Conservation (phyloP, 1,140 invertebrate species). For the Acromyrmex echinatior region DNA sequence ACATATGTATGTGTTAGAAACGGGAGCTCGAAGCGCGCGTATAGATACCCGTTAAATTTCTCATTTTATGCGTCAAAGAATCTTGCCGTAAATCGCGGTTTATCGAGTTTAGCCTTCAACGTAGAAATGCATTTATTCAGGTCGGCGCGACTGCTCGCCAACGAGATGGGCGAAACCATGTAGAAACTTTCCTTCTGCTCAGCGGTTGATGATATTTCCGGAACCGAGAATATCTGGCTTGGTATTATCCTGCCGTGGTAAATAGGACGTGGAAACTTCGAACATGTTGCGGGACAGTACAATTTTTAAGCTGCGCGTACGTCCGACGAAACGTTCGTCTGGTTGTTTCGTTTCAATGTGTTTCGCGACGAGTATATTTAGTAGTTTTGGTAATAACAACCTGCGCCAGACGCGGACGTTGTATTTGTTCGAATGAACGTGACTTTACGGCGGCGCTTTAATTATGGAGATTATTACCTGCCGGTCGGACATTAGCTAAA, state of each 20-base stretch:
- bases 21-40: not conserved
- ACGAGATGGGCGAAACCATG: slow-evolving; percentile 42
- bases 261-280: slow-evolving; percentile 38
- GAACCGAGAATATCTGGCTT: not conserved
- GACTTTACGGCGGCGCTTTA: slow-evolving; percentile 30
- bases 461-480: slow-evolving; percentile 49
- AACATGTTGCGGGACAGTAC: not conserved
- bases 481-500: not conserved
- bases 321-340: not conserved
- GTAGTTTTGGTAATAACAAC: slow-evolving; percentile 41
- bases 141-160: not conserved
- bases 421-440: slow-evolving; percentile 36
- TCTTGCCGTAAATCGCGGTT: slow-evolving; percentile 44
- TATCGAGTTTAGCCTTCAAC: slow-evolving; percentile 58
- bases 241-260: slow-evolving; percentile 25
- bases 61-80: slow-evolving; percentile 52
- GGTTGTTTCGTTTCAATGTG: not conserved
- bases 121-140: slow-evolving; percentile 55
- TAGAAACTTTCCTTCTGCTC: slow-evolving; percentile 48
- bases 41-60: slow-evolving; percentile 41
- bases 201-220: slow-evolving; percentile 51
- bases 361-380: slow-evolving; percentile 24
- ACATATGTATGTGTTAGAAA: not conserved
- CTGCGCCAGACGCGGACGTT: not conserved
- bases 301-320: slow-evolving; percentile 38